These are phyloP conservation scores for Elmis aenea DNA, from an alignment of 2,888 invertebrate species.

Conservation along the genomic window DNA sequence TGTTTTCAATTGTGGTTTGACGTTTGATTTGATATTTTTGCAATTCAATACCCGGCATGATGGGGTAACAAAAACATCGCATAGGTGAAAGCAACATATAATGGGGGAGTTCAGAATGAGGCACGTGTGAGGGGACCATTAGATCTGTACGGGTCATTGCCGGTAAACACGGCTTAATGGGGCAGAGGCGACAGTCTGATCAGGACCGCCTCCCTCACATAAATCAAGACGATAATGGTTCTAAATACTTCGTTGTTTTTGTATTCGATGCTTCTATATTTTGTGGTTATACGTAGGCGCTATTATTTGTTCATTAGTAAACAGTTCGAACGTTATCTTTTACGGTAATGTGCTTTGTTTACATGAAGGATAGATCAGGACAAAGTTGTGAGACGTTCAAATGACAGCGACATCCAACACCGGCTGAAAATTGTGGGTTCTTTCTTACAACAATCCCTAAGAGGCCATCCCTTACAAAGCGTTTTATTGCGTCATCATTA, in stretches of 20 bases:
- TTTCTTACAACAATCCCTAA: too few relatives aligned
- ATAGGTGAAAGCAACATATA: conserved; percentile 14
- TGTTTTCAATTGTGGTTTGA: too few relatives aligned
- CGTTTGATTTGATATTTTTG: background rate
- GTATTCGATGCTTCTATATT: conserved; percentile 13
- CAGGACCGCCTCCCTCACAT: conserved; percentile 24
- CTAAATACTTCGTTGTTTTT: conserved; percentile 16
- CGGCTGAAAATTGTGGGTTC: too few relatives aligned
- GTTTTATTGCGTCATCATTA: too few relatives aligned
- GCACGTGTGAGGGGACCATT: conserved; percentile 29
- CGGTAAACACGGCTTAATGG: conserved; percentile 31
- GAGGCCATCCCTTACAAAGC: too few relatives aligned
- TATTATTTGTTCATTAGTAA: too few relatives aligned
- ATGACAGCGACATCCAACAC: too few relatives aligned
- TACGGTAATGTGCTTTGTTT: too few relatives aligned
- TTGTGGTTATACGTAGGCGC: too few relatives aligned
- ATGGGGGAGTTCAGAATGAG: conserved; percentile 15
- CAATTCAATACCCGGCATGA: conserved; percentile 11
- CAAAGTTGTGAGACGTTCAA: too few relatives aligned
- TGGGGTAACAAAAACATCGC: conserved; percentile 9
- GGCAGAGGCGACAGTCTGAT: conserved; percentile 31
- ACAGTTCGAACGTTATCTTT: too few relatives aligned
- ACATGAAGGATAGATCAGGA: too few relatives aligned
- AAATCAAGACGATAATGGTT: conserved; percentile 29
- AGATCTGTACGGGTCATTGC: conserved; percentile 30